Evolutionary conservation across 2,113 vertebrate genomes (phyloP), one percentile per base, ranked within the genome.

Genomic region (Australoheros scitulus): DNA sequence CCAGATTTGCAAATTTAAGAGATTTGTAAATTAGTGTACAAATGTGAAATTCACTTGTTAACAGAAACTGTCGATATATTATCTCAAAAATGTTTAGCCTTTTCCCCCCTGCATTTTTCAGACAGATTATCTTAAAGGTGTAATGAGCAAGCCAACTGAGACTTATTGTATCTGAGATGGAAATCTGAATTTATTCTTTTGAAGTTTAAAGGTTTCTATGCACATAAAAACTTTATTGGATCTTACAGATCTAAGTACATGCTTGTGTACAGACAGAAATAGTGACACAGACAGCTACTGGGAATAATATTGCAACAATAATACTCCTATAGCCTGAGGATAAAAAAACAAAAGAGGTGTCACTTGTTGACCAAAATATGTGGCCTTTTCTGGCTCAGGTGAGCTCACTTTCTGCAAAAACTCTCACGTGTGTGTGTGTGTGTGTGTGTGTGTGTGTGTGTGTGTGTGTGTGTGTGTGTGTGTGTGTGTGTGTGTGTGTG

Each of bases 301-400:
- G 32, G 65, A 65, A 52, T 63, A 60, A 76, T 15, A 22, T 22
- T 76, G 61, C 4, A 8, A 14, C 43, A 70, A 56, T 56, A 61
- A 61, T 38, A 76, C 26, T 36, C 60, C 38, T 11, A 15, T 8
- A 14, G 22, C 59, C 55, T 17, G 50, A 50, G 22, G 78, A 60
- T 61, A 74, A 90, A 72, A 72, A 87, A 91, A 92, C 84, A 91
- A 89, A 80, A 80, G 26, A 60, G n/a, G 17, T 55, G 75, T 82
- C 79, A 81, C 74, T 79, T 86, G 84, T 86, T 86, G 84, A 86
- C 75, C 11, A 26, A 72, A 36, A 77, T 82, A 83, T 83, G 83
- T 38, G 72, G 29, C 89, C 65, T 83, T 80, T 83, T 87, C 82
- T 76, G 55, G 50, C 78, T 87, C 47, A 13, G 74, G 38, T 92